Evolutionary conservation across 2,113 vertebrate species (phyloP).

Genomic region (Sinocyclocheilus maitianheensis): DNA sequence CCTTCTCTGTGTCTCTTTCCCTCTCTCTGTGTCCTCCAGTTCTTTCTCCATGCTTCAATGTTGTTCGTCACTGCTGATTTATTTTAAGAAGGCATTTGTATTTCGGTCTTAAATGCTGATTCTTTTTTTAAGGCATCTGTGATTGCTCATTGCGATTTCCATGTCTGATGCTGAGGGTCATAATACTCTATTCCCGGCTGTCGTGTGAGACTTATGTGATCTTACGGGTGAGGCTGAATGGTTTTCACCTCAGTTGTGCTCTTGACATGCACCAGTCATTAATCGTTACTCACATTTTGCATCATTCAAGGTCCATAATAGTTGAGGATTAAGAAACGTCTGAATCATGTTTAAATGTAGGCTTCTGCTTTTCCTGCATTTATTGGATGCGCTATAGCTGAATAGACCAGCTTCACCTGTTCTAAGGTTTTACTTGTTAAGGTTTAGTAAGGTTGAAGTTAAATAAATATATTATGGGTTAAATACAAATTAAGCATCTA

Average conservation of each 20-base stretch:
- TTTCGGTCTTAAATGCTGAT: conserved; percentile 56
- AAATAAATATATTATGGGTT: neutral
- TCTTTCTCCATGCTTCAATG: conserved; percentile 41
- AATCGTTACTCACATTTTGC: neutral
- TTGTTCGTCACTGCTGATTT: conserved; percentile 54
- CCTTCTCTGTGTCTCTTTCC: neutral
- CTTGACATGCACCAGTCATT: neutral
- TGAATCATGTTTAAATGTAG: neutral
- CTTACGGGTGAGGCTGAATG: neutral
- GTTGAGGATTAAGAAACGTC: neutral
- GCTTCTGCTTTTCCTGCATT: neutral
- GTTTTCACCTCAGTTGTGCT: neutral
- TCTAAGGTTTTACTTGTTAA: neutral
- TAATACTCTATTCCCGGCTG: neutral
- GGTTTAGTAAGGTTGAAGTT: neutral
- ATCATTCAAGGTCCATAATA: neutral
- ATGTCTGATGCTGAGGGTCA: neutral
- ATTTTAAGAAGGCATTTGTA: conserved; percentile 54
- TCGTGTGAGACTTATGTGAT: neutral
- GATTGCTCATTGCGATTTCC: neutral
- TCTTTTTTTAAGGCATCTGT: conserved; percentile 43
- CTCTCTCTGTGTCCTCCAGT: neutral
- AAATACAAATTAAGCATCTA: neutral
- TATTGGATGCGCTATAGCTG: too few relatives aligned
- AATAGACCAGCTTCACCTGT: neutral